phyloP scores from a whole-genome alignment of 1,140 invertebrate genomes.

The Onthophagus taurus region DNA sequence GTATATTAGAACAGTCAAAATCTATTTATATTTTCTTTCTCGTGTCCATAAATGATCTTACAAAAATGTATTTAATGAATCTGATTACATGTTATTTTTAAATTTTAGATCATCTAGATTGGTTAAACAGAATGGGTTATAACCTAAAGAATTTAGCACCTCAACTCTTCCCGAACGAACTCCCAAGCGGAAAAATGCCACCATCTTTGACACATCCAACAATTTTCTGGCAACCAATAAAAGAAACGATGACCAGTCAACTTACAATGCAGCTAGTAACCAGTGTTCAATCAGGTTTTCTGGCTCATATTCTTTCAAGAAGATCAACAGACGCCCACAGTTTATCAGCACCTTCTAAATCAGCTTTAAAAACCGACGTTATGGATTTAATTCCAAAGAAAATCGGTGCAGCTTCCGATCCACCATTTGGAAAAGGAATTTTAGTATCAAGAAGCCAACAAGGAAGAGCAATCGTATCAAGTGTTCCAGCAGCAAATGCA shows the following conservation, averaged over 20 bases:
- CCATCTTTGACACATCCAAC: conserved; percentile 47
- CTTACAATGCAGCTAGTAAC: conserved; percentile 43
- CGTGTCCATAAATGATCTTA: no score
- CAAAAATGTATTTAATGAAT: no score
- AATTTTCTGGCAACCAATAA: conserved; percentile 48
- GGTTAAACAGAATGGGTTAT: conserved; percentile 76
- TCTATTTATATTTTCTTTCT: no score
- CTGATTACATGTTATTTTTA: conserved; percentile 2
- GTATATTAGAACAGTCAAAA: no score
- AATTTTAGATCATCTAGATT: conserved; percentile 65
- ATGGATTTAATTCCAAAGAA: conserved; percentile 59
- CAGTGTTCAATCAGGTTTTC: conserved; percentile 67
- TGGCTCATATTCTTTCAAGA: conserved; percentile 64
- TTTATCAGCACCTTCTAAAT: conserved; percentile 61
- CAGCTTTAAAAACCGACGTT: conserved; percentile 63
- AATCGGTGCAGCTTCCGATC: conserved; percentile 67
- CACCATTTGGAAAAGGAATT: conserved; percentile 85
- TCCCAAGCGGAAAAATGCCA: conserved; percentile 51
- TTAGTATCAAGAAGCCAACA: conserved; percentile 70
- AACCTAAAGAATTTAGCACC: conserved; percentile 81
- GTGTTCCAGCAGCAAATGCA: conserved; percentile 75
- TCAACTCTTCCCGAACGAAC: conserved; percentile 59
- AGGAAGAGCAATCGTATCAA: conserved; percentile 73
- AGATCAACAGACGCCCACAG: conserved; percentile 62
- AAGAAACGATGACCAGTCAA: conserved; percentile 40